Evolutionary conservation across 2,797 vertebrate species (phyloP).

Genomic region (Rhyacichthys aspro): DNA sequence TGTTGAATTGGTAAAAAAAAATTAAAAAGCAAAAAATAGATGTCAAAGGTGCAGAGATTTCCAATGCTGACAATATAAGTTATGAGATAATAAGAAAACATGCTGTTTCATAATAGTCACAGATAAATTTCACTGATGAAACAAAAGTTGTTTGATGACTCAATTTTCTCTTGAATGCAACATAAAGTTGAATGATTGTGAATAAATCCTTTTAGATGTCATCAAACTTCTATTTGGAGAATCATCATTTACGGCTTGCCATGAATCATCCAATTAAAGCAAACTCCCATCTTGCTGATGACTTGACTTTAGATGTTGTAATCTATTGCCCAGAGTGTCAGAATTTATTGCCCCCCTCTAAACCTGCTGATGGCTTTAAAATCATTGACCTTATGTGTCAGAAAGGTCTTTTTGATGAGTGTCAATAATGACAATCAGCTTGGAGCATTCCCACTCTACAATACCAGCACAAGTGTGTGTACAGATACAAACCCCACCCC

Average conservation of each 20-base stretch:
- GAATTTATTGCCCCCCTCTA: conserved; percentile 41
- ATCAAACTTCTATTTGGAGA: conserved; percentile 43
- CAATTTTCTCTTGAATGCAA: neutral
- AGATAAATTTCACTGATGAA: conserved; percentile 11
- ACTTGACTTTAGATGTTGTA: conserved; percentile 46
- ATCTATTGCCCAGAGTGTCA: conserved; percentile 40
- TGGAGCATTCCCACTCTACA: conserved; percentile 49
- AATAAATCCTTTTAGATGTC: conserved; percentile 34
- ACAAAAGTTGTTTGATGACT: conserved; percentile 16
- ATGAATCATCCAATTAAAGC: conserved; percentile 47
- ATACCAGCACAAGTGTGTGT: conserved; percentile 36
- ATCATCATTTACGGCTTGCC: conserved; percentile 32
- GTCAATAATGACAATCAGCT: conserved; percentile 61
- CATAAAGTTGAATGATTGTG: conserved; percentile 22
- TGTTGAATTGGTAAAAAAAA: conserved; percentile 13
- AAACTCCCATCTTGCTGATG: conserved; percentile 31
- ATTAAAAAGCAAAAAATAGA: conserved; percentile 8
- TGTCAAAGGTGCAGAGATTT: conserved; percentile 6
- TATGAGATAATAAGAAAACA: conserved; percentile 12
- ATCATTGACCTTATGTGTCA: conserved; percentile 70
- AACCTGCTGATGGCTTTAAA: conserved; percentile 55
- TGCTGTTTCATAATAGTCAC: conserved; percentile 9
- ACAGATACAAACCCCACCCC: conserved; percentile 35
- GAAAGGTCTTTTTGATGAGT: conserved; percentile 48
- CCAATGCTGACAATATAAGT: conserved; percentile 8